Conservation (phyloP, 1,140 invertebrate species). For the Drosophila jambulina region DNA sequence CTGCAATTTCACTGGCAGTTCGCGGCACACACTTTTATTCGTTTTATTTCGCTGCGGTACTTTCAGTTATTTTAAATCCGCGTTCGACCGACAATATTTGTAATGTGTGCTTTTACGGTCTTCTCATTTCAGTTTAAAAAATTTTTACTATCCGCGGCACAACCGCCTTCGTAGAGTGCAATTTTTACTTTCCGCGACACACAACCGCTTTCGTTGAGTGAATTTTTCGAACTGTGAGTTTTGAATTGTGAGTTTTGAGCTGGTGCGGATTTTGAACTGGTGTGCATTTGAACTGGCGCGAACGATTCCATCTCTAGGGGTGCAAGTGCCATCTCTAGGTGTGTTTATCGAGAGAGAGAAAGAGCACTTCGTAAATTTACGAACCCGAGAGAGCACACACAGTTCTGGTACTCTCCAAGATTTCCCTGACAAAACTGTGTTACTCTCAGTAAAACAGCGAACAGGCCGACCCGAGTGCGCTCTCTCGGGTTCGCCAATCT, state of each 20-base stretch:
- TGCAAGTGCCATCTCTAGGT: no score
- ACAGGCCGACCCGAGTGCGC: no score
- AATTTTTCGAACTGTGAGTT: not conserved
- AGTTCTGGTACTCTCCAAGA: no score
- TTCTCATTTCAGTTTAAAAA: not conserved
- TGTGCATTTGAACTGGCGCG: no score
- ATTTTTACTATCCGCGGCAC: not conserved
- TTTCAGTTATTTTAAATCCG: not conserved
- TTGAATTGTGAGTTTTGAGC: no score
- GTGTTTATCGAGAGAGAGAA: no score
- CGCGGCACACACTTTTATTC: constrained; percentile 30
- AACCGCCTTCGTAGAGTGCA: not conserved
- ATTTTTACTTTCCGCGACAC: not conserved
- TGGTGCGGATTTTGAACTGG: no score
- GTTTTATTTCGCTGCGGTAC: constrained; percentile 7
- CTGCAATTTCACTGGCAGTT: constrained; percentile 27
- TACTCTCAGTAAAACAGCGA: no score
- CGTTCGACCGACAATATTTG: not conserved
- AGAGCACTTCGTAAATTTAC: no score
- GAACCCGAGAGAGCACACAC: no score
- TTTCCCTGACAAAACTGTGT: no score
- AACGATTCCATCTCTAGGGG: no score
- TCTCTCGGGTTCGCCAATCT: not conserved
- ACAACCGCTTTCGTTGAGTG: not conserved
- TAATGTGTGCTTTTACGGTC: constrained; percentile 1